These are phyloP conservation scores for Syngnathus typhle DNA, from an alignment of 2,113 vertebrate species.

Conservation along the genomic window DNA sequence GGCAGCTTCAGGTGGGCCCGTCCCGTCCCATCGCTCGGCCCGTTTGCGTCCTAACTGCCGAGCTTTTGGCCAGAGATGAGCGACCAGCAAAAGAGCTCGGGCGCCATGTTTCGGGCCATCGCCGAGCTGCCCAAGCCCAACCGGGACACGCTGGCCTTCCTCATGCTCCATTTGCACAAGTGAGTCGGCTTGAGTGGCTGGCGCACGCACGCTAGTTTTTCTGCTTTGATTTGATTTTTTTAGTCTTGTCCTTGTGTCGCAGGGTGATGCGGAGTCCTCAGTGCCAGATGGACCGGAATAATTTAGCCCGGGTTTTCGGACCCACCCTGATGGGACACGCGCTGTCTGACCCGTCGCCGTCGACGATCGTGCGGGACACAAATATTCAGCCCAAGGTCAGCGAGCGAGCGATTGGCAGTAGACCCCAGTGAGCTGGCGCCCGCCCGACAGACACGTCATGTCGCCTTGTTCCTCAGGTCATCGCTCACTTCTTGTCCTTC, in stretches of 20 bases:
- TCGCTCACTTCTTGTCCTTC: slow-evolving; percentile 69
- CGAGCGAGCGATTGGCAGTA: no score
- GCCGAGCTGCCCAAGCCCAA: slow-evolving; percentile 74
- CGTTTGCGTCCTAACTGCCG: neutral
- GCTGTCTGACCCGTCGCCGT: slow-evolving; percentile 70
- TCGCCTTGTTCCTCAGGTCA: slow-evolving; percentile 61
- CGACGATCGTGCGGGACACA: slow-evolving; percentile 76
- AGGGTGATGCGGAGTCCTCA: slow-evolving; percentile 70
- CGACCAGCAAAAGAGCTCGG: slow-evolving; percentile 53
- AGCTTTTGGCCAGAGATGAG: slow-evolving; percentile 58
- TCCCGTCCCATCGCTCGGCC: no score
- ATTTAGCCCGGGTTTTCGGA: slow-evolving; percentile 79
- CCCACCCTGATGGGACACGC: slow-evolving; percentile 78
- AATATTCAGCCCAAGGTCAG: slow-evolving; percentile 75
- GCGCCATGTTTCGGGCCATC: slow-evolving; percentile 62
- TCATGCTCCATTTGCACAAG: slow-evolving; percentile 59
- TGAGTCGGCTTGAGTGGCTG: slow-evolving; percentile 1
- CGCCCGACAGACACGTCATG: no score
- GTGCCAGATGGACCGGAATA: slow-evolving; percentile 80
- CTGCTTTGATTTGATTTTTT: no score
- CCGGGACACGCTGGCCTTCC: slow-evolving; percentile 78
- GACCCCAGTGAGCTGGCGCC: no score
- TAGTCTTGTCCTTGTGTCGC: neutral
- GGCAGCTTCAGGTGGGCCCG: slow-evolving; percentile 66
- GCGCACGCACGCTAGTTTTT: no score